Conservation (phyloP, 2,797 vertebrate species). For the Antrozous pallidus region DNA sequence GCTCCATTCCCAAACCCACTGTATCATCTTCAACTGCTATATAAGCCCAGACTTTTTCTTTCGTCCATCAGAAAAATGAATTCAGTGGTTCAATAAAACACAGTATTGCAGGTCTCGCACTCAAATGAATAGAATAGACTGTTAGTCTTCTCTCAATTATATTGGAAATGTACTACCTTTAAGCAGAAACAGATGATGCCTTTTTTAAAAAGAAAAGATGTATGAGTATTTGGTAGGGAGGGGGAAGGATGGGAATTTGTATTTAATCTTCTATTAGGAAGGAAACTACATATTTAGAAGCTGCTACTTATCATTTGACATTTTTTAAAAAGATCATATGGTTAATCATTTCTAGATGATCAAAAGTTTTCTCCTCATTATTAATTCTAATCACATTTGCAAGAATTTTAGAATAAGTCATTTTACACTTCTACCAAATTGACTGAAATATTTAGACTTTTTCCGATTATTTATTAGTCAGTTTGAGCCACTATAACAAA, state of each 20-base stretch:
- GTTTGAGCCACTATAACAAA: not conserved
- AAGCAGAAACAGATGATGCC: not conserved
- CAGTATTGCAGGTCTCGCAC: not conserved
- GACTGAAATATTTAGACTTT: not conserved
- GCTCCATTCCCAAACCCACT: not conserved
- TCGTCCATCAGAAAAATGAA: not conserved
- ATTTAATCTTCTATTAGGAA: not conserved
- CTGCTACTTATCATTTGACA: not conserved
- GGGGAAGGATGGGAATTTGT: accelerated
- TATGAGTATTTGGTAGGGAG: not conserved
- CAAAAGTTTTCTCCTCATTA: not conserved
- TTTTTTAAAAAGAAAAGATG: not conserved
- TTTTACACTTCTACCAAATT: not conserved
- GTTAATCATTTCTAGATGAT: not conserved
- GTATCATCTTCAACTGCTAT: not conserved
- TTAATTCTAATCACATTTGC: not conserved
- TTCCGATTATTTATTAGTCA: not conserved
- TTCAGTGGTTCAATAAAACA: not conserved
- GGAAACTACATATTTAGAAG: not conserved
- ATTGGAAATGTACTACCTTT: not conserved
- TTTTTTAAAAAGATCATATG: not conserved
- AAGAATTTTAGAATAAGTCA: not conserved
- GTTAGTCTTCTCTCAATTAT: not conserved
- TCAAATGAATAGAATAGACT: not conserved
- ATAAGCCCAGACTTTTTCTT: not conserved